These are phyloP conservation scores for Alouatta palliata DNA, from an alignment of 2,113 vertebrate genomes.

Conservation along the genomic window DNA sequence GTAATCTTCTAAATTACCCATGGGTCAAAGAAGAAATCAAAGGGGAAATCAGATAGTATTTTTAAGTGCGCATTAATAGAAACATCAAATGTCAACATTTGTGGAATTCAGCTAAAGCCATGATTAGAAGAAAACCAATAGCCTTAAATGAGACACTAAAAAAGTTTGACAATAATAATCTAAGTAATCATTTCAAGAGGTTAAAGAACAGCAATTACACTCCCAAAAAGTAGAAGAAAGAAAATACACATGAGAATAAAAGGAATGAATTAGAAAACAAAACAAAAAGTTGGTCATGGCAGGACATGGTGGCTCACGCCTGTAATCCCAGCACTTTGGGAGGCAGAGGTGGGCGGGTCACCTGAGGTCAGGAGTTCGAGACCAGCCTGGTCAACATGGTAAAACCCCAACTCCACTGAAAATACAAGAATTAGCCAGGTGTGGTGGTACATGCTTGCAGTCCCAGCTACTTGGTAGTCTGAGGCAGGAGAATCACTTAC, in stretches of 20 bases:
- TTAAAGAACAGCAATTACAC: neutral
- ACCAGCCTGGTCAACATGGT: neutral
- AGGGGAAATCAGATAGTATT: neutral
- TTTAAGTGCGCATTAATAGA: constrained; percentile 8
- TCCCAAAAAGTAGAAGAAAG: neutral
- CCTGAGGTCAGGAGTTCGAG: neutral
- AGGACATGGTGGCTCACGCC: neutral
- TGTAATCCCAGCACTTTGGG: neutral
- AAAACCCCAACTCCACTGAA: neutral
- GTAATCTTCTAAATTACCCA: neutral
- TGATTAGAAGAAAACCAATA: neutral
- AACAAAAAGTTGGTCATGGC: neutral
- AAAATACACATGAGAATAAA: neutral
- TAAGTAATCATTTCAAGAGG: neutral
- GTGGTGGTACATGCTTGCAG: neutral
- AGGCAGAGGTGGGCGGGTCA: neutral
- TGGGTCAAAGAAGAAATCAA: neutral
- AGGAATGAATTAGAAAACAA: neutral
- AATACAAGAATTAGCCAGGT: neutral
- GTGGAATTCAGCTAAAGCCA: neutral
- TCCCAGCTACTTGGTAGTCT: neutral
- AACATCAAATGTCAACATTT: neutral
- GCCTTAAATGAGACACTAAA: neutral
- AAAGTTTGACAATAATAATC: neutral
- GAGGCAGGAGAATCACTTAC: neutral